Evolutionary conservation across 1,140 invertebrate genomes (phyloP), one percentile per base, ranked within the genome.

Genomic region (Bombus waltoni): DNA sequence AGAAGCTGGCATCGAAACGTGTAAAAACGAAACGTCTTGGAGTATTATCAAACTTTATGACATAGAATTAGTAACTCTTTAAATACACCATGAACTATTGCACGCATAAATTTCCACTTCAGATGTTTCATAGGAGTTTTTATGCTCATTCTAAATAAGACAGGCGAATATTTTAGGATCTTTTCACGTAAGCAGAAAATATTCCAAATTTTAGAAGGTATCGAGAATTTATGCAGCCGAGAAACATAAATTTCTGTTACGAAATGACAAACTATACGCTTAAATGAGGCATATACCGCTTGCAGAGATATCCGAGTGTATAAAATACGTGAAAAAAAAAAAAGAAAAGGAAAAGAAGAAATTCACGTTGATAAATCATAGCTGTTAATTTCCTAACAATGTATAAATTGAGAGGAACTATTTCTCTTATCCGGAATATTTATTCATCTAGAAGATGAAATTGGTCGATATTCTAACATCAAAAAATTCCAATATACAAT

Each of bases 131-230:
- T 18, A 6, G 40, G 28, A 5, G 70, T 40, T 72, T 72, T 42
- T 18, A 42, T 2, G 70, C 28, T 44, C 28, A 42, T 42, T 44
- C 35, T 42, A 6, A 3, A n/a, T 25, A 40, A 72, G 40, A 72
- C n/a, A 72, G 28, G 25, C 40, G 40, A 8, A 11, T 42, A 4
- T 72, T 70, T 72, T 72, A 71, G 11, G 38, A 40, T n/a, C 28
- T 18, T n/a, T n/a, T 28, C 40, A 8, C 28, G 70, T 44, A 8
- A 25, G n/a, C 13, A 71, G 11, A 72, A 72, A 72, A 42, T 42
- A n/a, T 44, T n/a, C 28, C 11, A 42, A 72, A 42, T 72, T 72
- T 72, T n/a, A 42, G 70, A 72, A 72, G 70, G n/a, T 72, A 72
- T 35, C 70, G 25, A n/a, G 70, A 72, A 72, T 72, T 72, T 72